phyloP scores from a whole-genome alignment of 2,888 invertebrate species.

The Mesochorus sp. region DNA sequence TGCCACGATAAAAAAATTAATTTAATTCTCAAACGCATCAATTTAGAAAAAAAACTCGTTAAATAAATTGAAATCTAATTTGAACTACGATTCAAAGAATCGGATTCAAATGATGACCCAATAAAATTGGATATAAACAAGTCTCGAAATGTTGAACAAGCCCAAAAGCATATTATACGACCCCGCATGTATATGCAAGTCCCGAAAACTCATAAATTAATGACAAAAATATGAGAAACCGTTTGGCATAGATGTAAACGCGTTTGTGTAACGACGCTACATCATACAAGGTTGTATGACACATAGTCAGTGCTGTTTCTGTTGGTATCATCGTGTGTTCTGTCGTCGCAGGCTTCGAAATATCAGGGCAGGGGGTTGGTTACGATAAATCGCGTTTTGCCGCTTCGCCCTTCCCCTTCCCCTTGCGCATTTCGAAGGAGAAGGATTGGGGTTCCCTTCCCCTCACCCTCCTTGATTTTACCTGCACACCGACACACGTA shows the following conservation, averaged over 20 bases:
- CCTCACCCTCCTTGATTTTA: constrained; percentile 72
- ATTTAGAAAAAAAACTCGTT: no score
- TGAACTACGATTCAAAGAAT: no score
- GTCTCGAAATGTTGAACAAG: no score
- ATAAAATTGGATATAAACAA: no score
- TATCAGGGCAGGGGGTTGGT: constrained; percentile 2
- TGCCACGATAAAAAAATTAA: background rate
- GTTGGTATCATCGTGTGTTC: constrained; percentile 35
- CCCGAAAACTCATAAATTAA: constrained; percentile 59
- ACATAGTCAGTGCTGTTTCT: constrained; percentile 17
- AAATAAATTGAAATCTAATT: no score
- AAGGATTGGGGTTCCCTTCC: constrained; percentile 5
- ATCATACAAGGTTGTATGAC: constrained; percentile 56
- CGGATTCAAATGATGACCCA: no score
- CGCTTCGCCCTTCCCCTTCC: constrained; percentile 46
- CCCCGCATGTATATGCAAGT: no score
- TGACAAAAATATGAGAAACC: constrained; percentile 44
- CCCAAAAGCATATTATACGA: no score
- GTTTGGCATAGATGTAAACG: constrained; percentile 17
- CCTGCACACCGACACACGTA: constrained; percentile 63
- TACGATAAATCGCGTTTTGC: constrained; percentile 64
- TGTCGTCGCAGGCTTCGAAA: constrained; percentile 10
- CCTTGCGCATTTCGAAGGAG: background rate
- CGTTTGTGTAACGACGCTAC: constrained; percentile 47
- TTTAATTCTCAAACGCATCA: background rate